Conservation (phyloP, 64 coral and sea anemone genomes). For the Stichodactyla mertensii region DNA sequence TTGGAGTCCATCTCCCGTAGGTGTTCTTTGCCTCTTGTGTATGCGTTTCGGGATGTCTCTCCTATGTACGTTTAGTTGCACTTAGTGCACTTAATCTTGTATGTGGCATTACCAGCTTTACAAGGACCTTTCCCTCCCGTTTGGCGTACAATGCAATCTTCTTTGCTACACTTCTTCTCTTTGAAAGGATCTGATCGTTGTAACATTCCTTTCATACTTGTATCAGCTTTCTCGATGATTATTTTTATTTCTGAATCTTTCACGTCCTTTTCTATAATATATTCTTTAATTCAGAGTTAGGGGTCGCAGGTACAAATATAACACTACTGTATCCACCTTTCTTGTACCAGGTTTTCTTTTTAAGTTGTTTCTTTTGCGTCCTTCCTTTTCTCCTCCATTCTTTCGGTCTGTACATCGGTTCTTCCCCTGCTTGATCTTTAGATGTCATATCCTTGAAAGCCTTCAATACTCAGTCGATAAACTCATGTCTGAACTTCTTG, state of each 20-base stretch:
- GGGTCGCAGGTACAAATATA: conserved; percentile 44
- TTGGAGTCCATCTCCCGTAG: neutral
- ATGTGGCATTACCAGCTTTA: conserved; percentile 10
- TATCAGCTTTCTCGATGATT: conserved; percentile 30
- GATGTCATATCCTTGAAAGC: conserved; percentile 9
- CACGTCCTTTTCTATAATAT: neutral
- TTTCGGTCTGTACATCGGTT: conserved; percentile 10
- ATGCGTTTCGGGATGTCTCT: conserved; percentile 33
- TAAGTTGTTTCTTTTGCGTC: neutral
- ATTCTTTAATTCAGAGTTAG: neutral
- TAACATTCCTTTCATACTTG: conserved; percentile 18
- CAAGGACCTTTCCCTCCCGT: too few species aligned
- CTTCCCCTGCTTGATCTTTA: conserved; percentile 5
- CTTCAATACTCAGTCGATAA: conserved; percentile 30
- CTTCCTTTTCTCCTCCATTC: conserved; percentile 9
- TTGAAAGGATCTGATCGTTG: conserved; percentile 48
- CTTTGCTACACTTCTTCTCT: too few species aligned
- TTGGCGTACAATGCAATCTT: too few species aligned
- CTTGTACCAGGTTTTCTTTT: neutral
- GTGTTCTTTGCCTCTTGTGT: conserved; percentile 8
- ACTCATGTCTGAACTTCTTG: conserved; percentile 40
- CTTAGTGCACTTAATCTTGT: conserved; percentile 25
- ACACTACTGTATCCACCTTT: conserved; percentile 19
- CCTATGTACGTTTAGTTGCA: conserved; percentile 29
- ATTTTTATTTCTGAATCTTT: neutral